Evolutionary conservation across 2,888 invertebrate genomes (phyloP), one percentile per base, ranked within the genome.

Genomic region (Luperina testacea): DNA sequence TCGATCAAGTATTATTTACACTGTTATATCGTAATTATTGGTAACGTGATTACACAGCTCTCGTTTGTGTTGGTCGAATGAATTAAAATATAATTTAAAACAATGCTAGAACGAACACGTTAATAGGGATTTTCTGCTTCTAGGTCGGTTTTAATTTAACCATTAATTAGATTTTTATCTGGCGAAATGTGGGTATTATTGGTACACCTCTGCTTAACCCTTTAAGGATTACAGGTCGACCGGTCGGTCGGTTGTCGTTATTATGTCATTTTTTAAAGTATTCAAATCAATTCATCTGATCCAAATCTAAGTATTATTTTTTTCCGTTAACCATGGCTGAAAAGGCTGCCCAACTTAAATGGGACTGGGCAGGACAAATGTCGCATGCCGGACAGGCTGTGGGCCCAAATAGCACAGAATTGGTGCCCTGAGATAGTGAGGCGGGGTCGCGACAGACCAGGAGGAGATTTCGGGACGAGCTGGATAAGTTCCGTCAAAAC

Each of bases 1-100:
- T 78, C 75, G 80, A 83, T 88, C 72, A 72, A 88, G 80, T 80
- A 86, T 86, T 86, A 86, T 88, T 84, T 79, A 81, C 82, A 83
- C 67, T 77, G 57, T 73, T 80, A 61, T 59, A 75, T 69, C 61
- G 81, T 77, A 87, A 83, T 87, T 80, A 85, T 79, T 72, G 67
- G 53, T 68, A 82, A 85, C 17, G 69, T 80, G 83, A 87, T 86
- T 87, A 75, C 81, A 83, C 67, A 81, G 72, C 74, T 83, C 32
- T 72, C 20, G 57, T 78, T 78, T 72, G 64, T 79, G 32, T 79
- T 75, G 67, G 70, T 82, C 51, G 78, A 64, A 77, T 71, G n/a
- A 77, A 78, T 78, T 71, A 27, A 71, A 82, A 71, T 48, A 57
- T 67, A 63, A 61, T 81, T 80, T 68, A 11, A 45, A 57, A 81